Evolutionary conservation across 2,113 vertebrate genomes (phyloP).

Genomic region (Zingel zingel): DNA sequence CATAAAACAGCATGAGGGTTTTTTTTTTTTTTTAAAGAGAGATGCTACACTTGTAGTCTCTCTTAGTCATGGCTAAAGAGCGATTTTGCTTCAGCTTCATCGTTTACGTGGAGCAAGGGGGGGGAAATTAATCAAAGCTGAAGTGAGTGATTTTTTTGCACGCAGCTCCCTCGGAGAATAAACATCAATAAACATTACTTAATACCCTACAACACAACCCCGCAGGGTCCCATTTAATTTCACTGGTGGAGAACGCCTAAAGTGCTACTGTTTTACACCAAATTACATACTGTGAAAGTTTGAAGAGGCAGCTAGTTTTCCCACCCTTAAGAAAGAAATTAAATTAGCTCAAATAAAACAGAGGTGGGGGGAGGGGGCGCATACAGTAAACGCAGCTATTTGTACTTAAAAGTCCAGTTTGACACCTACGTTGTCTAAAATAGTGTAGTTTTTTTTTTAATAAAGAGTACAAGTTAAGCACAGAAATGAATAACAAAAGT

Average conservation of each 20-base stretch:
- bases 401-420: slow-evolving; percentile 68
- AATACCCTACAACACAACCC: slow-evolving; percentile 84
- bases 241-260: slow-evolving; percentile 82
- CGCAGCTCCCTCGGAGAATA: slow-evolving; percentile 81
- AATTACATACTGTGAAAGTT: slow-evolving; percentile 84
- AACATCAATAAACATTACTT: slow-evolving; percentile 86
- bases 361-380: slow-evolving; percentile 11
- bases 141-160: slow-evolving; percentile 77
- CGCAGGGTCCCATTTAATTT: slow-evolving; percentile 83
- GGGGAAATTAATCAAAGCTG: slow-evolving; percentile 84
- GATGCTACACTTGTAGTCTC: slow-evolving; percentile 74
- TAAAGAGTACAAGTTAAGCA: slow-evolving; percentile 40
- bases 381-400: slow-evolving; percentile 64
- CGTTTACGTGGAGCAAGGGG: slow-evolving; percentile 77
- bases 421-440: slow-evolving; percentile 51
- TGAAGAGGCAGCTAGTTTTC: slow-evolving; percentile 78
- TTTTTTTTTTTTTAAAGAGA: slow-evolving; percentile 66
- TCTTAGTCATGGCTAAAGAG: slow-evolving; percentile 80
- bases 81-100: slow-evolving; percentile 77
- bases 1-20: slow-evolving; percentile 71
- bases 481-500: slow-evolving; percentile 42
- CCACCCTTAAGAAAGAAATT: slow-evolving; percentile 81
- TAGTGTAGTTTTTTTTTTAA: slow-evolving; percentile 14
- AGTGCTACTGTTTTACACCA: slow-evolving; percentile 84
- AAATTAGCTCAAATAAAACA: slow-evolving; percentile 78